phyloP scores from a whole-genome alignment of 2,113 vertebrate genomes.

The Antechinus stuartii region DNA sequence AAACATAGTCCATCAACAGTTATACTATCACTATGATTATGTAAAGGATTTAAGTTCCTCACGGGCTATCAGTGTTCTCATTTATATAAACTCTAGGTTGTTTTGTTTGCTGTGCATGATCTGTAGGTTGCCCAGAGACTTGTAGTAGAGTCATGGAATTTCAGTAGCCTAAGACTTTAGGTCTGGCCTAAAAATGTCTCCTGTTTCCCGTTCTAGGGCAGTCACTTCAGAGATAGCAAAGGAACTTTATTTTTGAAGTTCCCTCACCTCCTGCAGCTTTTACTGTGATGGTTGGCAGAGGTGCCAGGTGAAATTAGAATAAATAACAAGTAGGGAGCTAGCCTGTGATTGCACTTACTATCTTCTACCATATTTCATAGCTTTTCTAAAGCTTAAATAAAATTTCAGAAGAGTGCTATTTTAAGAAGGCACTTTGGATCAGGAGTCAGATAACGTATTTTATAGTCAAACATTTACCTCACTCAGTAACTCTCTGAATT shows the following conservation, averaged over 20 bases:
- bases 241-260: neutral
- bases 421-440: neutral
- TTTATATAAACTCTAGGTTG: constrained; percentile 42
- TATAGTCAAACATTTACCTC: neutral
- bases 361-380: neutral
- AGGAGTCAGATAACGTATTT: neutral
- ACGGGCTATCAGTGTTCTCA: constrained; percentile 18
- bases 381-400: neutral
- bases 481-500: neutral
- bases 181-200: constrained; percentile 26
- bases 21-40: constrained; percentile 50
- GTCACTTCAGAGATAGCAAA: constrained; percentile 19
- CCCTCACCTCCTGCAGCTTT: constrained; percentile 27
- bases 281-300: constrained; percentile 33
- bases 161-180: constrained; percentile 41
- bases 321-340: constrained; percentile 20
- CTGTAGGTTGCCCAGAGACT: constrained; percentile 38
- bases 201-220: constrained; percentile 56
- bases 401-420: neutral
- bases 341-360: neutral
- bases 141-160: constrained; percentile 38
- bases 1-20: constrained; percentile 46
- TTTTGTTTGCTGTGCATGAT: constrained; percentile 40
- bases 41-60: constrained; percentile 18
- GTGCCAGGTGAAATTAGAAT: neutral